phyloP scores from a whole-genome alignment of 2,113 vertebrate genomes.

The Tinamus guttatus region DNA sequence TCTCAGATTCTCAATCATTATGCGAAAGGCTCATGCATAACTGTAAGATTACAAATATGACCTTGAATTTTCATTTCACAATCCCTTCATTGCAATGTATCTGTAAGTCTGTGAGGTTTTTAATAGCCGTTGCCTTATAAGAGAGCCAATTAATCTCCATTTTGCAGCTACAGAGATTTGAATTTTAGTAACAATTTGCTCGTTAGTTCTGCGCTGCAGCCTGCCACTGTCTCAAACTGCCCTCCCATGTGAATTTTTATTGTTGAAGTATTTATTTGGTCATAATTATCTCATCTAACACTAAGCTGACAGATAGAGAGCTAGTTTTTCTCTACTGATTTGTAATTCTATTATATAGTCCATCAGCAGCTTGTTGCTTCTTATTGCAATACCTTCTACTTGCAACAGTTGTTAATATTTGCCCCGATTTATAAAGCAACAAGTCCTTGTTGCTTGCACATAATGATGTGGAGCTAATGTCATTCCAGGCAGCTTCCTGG shows the following conservation, averaged over 20 bases:
- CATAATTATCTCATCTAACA: constrained; percentile 41
- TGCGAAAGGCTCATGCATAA: not conserved
- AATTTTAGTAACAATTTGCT: constrained; percentile 13
- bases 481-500: not conserved
- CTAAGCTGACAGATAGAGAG: constrained; percentile 13
- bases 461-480: not conserved
- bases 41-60: not conserved
- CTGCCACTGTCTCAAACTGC: not conserved
- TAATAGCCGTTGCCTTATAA: constrained; percentile 20
- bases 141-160: constrained; percentile 58
- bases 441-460: constrained; percentile 7
- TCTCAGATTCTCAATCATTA: not conserved
- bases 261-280: constrained; percentile 42
- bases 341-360: constrained; percentile 48
- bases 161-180: constrained; percentile 24
- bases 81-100: not conserved
- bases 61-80: constrained; percentile 23
- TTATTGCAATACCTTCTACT: not conserved
- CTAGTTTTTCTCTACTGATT: constrained; percentile 36
- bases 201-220: constrained; percentile 34
- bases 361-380: constrained; percentile 11
- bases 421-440: constrained; percentile 49
- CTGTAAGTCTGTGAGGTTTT: not conserved
- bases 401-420: constrained; percentile 40
- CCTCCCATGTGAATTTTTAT: constrained; percentile 41